phyloP scores from a whole-genome alignment of 2,113 vertebrate genomes.

The Lepus europaeus region DNA sequence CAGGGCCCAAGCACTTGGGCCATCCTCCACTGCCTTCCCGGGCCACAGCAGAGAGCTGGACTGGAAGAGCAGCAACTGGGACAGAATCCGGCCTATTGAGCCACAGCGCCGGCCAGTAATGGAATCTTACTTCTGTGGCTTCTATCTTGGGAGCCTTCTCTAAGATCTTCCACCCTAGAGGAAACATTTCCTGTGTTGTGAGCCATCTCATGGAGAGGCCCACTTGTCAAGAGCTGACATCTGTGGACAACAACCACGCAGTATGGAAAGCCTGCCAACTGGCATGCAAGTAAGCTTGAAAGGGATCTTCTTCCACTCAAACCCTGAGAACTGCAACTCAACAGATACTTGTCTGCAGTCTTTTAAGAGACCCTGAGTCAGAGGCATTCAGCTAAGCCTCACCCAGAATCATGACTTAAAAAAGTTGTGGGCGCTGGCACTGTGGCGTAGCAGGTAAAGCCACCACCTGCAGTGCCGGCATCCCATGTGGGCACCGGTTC shows the following conservation, averaged over 20 bases:
- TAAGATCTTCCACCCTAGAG: background rate
- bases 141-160: background rate
- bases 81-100: no score
- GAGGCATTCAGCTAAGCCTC: background rate
- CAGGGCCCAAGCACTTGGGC: no score
- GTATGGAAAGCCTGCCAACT: background rate
- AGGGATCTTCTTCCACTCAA: background rate
- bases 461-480: no score
- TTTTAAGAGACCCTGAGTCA: background rate
- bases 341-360: background rate
- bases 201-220: background rate
- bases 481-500: no score
- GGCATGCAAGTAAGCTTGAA: background rate
- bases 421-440: background rate
- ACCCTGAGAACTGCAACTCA: background rate
- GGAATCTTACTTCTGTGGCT: background rate
- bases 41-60: no score
- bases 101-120: background rate
- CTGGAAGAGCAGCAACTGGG: no score
- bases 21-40: no score
- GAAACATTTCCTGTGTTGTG: background rate
- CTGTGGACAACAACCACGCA: background rate
- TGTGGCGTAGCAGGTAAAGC: no score
- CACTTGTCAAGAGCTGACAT: background rate
- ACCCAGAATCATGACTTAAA: background rate